Percentiles rank a stretch among this genome's conserved stretches.
Conservation (phyloP, 2,113 vertebrate species). For the Guaruba guarouba region DNA sequence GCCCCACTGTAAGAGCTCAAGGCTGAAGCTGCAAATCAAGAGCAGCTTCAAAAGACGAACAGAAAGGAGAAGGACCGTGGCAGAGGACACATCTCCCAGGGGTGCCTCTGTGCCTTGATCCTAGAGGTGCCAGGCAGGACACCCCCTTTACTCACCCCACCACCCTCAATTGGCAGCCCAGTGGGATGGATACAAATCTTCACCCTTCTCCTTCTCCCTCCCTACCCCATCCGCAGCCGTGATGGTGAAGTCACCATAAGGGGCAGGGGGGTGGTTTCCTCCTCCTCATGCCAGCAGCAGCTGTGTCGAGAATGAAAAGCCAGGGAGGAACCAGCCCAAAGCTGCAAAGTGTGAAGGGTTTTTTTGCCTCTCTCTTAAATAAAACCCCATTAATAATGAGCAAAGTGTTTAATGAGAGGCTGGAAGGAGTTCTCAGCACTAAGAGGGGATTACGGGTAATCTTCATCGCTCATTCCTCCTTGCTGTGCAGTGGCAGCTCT, state of each 20-base stretch:
- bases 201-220: not conserved
- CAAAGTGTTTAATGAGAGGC: conserved; percentile 28
- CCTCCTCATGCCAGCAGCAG: not conserved
- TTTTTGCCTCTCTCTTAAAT: not conserved
- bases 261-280: not conserved
- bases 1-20: not conserved
- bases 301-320: not conserved
- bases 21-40: not conserved
- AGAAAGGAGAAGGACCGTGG: accelerated
- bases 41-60: not conserved
- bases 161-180: not conserved
- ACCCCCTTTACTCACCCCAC: not conserved
- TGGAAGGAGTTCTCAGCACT: not conserved
- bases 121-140: not conserved
- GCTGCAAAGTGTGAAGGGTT: not conserved
- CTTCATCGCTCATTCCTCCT: not conserved
- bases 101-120: not conserved
- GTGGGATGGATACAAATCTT: not conserved
- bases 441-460: not conserved
- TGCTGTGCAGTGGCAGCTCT: not conserved
- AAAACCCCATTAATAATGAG: conserved; percentile 21
- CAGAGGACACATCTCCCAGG: not conserved
- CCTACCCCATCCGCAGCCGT: not conserved
- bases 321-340: not conserved
- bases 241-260: not conserved